phyloP scores from a whole-genome alignment of 2,888 invertebrate genomes.

The Steinernema hermaphroditum region DNA sequence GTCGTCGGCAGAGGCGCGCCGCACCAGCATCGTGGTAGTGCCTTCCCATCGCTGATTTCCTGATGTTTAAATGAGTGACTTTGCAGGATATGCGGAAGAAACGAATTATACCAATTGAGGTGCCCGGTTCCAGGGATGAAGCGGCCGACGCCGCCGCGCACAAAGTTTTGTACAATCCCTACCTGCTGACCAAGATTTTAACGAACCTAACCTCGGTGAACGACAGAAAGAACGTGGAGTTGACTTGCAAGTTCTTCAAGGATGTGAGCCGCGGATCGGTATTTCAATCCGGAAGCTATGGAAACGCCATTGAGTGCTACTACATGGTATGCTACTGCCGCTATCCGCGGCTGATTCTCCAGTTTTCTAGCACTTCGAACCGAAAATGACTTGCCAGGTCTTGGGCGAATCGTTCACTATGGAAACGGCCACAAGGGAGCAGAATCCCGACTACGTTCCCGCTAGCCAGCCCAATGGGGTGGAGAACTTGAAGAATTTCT shows the following conservation, averaged over 20 bases:
- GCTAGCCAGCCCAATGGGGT: not conserved
- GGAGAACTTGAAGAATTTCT: not conserved
- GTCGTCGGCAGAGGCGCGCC: too few relatives aligned
- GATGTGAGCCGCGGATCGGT: not conserved
- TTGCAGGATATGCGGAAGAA: not conserved
- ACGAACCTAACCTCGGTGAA: not conserved
- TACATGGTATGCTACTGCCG: not conserved
- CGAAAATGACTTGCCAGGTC: not conserved
- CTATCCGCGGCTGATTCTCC: not conserved
- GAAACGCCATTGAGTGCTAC: not conserved
- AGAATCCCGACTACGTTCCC: not conserved
- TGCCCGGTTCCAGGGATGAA: not conserved
- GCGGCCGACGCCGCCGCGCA: not conserved
- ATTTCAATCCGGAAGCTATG: not conserved
- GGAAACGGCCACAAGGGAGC: not conserved
- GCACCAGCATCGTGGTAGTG: too few relatives aligned
- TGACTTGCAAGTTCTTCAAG: not conserved
- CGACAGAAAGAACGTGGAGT: not conserved
- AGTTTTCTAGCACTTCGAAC: slow-evolving; percentile 36
- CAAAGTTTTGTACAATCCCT: not conserved
- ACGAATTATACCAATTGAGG: not conserved
- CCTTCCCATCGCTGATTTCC: too few relatives aligned
- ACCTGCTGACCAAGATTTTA: not conserved
- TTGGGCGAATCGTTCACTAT: not conserved
- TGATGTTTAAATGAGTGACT: not conserved